Conservation (phyloP, 2,888 invertebrate species). For the Apocheima hispidaria region DNA sequence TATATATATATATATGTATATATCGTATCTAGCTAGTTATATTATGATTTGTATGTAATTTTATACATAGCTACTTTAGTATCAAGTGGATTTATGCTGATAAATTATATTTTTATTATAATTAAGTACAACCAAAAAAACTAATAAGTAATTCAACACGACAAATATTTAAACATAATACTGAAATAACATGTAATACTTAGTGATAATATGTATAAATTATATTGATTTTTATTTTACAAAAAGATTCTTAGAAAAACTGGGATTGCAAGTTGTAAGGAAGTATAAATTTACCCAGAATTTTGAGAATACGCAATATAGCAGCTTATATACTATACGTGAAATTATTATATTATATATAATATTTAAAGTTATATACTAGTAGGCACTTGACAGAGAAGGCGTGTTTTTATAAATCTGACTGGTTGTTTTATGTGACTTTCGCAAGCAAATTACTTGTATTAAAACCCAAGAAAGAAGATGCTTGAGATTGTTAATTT, state of each 20-base stretch:
- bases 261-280: constrained; percentile 1
- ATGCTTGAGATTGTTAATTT: too few species aligned
- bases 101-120: constrained; percentile 32
- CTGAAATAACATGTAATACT: constrained; percentile 35
- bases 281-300: neutral
- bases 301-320: constrained; percentile 24
- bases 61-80: constrained; percentile 1
- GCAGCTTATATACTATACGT: constrained; percentile 36
- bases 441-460: neutral
- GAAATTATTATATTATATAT: constrained; percentile 52
- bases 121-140: constrained; percentile 41
- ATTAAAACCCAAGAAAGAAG: neutral
- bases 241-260: constrained; percentile 29
- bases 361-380: constrained; percentile 53
- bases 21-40: neutral
- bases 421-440: constrained; percentile 18
- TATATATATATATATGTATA: neutral
- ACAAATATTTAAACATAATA: constrained; percentile 41
- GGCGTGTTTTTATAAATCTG: constrained; percentile 32
- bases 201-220: constrained; percentile 12
- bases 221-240: constrained; percentile 19
- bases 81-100: constrained; percentile 13
- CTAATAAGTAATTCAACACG: constrained; percentile 26
- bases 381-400: constrained; percentile 73
- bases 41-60: neutral